These are phyloP conservation scores for Galeopterus variegatus DNA, from an alignment of 2,113 vertebrate species.

Conservation along the genomic window DNA sequence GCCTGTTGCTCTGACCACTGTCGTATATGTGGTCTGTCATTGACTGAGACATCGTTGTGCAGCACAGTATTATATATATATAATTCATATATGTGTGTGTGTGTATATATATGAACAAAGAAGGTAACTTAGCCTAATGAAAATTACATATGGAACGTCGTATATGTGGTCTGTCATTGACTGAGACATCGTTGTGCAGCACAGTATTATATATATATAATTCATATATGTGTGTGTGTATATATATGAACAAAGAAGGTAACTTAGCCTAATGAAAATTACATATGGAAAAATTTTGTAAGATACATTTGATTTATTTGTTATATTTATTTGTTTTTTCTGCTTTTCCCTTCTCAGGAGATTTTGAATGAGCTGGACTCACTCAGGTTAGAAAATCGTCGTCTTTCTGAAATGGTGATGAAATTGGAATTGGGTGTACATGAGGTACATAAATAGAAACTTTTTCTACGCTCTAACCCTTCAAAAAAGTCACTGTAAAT, in stretches of 20 bases:
- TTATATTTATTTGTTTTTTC: constrained; percentile 1
- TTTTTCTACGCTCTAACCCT: constrained; percentile 18
- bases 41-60: too few species aligned
- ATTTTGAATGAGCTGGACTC: constrained; percentile 92
- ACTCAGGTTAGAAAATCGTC: constrained; percentile 92
- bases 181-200: too few species aligned
- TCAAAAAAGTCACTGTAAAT: constrained; percentile 53
- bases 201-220: too few species aligned
- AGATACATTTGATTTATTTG: not conserved
- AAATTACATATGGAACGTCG: constrained; percentile 4
- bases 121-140: not conserved
- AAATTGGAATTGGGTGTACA: constrained; percentile 86
- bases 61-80: too few species aligned
- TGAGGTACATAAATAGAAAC: constrained; percentile 85
- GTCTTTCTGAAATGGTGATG: constrained; percentile 91
- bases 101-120: not conserved
- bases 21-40: too few species aligned
- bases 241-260: not conserved
- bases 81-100: too few species aligned
- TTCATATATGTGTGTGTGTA: not conserved
- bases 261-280: constrained; percentile 18
- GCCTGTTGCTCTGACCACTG: too few species aligned
- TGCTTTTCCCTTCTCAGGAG: constrained; percentile 86
- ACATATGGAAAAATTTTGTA: constrained; percentile 5
- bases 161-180: too few species aligned